A percentile compares a stretch with the other conserved stretches of the same genome.
Evolutionary conservation across 2,113 vertebrate species (phyloP).

Genomic region (Numenius arquata): DNA sequence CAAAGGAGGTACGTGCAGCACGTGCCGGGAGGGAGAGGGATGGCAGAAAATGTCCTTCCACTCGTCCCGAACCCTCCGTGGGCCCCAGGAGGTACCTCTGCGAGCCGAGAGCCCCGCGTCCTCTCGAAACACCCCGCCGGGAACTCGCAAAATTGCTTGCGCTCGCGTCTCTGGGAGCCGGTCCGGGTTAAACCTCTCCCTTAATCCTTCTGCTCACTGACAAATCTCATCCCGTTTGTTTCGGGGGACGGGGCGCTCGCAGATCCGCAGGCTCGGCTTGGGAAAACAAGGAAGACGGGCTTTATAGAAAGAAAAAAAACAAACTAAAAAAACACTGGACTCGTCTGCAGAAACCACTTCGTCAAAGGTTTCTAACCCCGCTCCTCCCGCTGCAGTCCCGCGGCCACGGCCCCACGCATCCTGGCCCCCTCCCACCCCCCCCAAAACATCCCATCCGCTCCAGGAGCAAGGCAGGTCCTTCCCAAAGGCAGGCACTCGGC

Average conservation of each 20-base stretch:
- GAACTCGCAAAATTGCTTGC: not conserved
- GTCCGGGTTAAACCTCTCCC: not conserved
- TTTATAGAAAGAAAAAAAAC: not conserved
- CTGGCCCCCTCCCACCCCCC: no score
- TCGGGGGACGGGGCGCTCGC: fast-evolving
- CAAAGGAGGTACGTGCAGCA: slow-evolving; percentile 8
- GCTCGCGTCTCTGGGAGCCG: not conserved
- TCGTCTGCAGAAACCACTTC: not conserved
- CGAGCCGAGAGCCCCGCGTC: not conserved
- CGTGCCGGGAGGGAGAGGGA: not conserved
- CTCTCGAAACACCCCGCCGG: not conserved
- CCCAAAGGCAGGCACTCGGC: fast-evolving
- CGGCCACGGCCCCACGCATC: fast-evolving
- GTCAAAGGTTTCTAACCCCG: not conserved
- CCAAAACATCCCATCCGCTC: not conserved
- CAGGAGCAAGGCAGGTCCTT: not conserved
- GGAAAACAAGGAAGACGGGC: not conserved
- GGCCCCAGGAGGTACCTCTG: not conserved
- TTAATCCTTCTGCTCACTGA: not conserved
- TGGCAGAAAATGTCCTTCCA: not conserved
- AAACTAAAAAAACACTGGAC: not conserved
- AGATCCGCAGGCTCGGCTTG: not conserved
- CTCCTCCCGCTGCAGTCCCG: not conserved
- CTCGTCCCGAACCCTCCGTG: not conserved
- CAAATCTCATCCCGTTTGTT: not conserved